These are phyloP conservation scores for Stylophora pistillata DNA, from an alignment of 64 coral and sea anemone genomes.

Conservation along the genomic window DNA sequence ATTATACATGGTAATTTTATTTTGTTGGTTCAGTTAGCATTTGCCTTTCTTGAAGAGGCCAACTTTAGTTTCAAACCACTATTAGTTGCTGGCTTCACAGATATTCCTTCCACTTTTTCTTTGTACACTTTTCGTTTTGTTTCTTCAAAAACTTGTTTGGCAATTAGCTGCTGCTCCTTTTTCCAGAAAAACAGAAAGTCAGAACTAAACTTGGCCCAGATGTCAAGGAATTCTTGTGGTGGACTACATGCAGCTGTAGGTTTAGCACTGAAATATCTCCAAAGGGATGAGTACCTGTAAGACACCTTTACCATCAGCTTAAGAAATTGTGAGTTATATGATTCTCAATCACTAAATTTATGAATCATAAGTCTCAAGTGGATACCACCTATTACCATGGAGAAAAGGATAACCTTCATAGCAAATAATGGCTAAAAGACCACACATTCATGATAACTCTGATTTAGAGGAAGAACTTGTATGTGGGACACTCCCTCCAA, in stretches of 20 bases:
- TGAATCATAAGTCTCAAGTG: neutral
- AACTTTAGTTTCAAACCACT: conserved; percentile 81
- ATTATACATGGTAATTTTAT: too few species aligned
- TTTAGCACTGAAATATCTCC: conserved; percentile 53
- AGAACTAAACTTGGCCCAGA: conserved; percentile 71
- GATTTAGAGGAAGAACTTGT: too few species aligned
- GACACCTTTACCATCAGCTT: neutral
- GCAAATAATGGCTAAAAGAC: too few species aligned
- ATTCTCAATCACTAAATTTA: neutral
- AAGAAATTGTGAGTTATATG: neutral
- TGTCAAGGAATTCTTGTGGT: conserved; percentile 89
- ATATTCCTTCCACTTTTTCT: conserved; percentile 71
- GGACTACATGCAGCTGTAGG: conserved; percentile 36
- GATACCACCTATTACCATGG: neutral
- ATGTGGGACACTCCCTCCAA: too few species aligned
- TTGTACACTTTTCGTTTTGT: conserved; percentile 78
- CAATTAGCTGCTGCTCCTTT: conserved; percentile 82
- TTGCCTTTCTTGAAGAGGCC: conserved; percentile 61
- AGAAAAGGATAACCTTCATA: too few species aligned
- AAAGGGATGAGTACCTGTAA: conserved; percentile 59
- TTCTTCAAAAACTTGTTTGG: conserved; percentile 85
- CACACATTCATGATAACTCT: too few species aligned
- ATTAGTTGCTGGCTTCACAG: conserved; percentile 77
- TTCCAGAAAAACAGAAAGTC: conserved; percentile 86
- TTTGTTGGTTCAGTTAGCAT: neutral